Conservation (phyloP, 2,113 vertebrate species). For the Asarcornis scutulata region DNA sequence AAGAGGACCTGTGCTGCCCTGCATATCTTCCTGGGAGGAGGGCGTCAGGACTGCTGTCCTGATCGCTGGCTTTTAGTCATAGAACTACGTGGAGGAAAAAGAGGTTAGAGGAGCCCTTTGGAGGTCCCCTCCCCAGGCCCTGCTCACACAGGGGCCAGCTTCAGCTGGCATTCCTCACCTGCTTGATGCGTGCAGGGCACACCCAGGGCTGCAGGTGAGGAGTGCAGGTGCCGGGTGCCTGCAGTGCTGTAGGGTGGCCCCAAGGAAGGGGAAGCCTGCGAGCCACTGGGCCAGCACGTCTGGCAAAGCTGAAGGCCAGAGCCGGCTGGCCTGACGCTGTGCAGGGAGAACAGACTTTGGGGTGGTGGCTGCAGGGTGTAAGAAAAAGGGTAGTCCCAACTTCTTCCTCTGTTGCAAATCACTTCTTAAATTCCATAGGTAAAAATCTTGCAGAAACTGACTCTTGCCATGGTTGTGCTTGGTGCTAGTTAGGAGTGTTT, state of each 20-base stretch:
- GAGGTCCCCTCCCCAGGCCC: not conserved
- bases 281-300: not conserved
- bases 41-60: not conserved
- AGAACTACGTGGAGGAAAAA: fast-evolving
- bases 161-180: not conserved
- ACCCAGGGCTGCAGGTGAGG: not conserved
- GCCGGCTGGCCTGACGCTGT: not conserved
- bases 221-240: not conserved
- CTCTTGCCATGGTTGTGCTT: fast-evolving
- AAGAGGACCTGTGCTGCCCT: not conserved
- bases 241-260: not conserved
- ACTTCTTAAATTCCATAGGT: not conserved
- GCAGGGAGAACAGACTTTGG: not conserved
- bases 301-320: not conserved
- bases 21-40: not conserved
- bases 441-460: not conserved
- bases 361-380: not conserved
- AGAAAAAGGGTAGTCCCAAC: not conserved
- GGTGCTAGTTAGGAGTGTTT: not conserved
- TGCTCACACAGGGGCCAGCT: not conserved
- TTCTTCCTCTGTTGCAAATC: not conserved
- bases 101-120: not conserved
- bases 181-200: fast-evolving
- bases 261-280: not conserved
- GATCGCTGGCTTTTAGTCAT: not conserved